Conservation (phyloP, 2,113 vertebrate genomes). For the Oryctolagus cuniculus region DNA sequence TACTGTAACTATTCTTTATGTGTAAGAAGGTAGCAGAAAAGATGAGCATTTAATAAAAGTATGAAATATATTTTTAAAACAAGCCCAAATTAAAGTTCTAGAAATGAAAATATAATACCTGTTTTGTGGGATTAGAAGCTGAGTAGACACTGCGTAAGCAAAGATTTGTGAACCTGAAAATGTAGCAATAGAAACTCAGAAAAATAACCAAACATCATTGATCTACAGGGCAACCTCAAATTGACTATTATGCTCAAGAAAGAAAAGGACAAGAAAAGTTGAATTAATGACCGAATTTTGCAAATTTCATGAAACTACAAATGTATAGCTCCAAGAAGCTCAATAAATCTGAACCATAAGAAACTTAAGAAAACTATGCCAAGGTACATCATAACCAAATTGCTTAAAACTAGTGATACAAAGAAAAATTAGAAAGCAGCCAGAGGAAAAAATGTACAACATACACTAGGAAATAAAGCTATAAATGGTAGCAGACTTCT, state of each 20-base stretch:
- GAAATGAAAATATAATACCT: background rate
- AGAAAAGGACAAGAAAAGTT: background rate
- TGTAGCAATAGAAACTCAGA: background rate
- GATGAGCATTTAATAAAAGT: background rate
- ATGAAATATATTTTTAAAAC: background rate
- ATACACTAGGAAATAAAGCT: background rate
- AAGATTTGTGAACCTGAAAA: background rate
- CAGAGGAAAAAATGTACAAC: background rate
- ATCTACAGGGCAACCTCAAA: background rate
- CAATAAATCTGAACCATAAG: background rate
- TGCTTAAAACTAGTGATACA: conserved; percentile 18
- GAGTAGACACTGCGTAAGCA: background rate
- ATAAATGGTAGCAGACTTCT: background rate
- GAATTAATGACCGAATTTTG: background rate
- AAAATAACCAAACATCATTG: background rate
- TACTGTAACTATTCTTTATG: background rate
- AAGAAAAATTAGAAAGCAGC: conserved; percentile 2
- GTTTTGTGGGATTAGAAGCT: background rate
- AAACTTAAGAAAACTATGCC: background rate
- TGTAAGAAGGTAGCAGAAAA: conserved; percentile 11
- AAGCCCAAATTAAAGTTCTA: background rate
- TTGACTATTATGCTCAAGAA: background rate
- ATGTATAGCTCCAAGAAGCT: background rate
- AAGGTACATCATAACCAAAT: background rate
- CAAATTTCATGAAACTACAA: conserved; percentile 27